Evolutionary conservation across 2,888 invertebrate genomes (phyloP).

Genomic region (Rugalucina vietnamica): DNA sequence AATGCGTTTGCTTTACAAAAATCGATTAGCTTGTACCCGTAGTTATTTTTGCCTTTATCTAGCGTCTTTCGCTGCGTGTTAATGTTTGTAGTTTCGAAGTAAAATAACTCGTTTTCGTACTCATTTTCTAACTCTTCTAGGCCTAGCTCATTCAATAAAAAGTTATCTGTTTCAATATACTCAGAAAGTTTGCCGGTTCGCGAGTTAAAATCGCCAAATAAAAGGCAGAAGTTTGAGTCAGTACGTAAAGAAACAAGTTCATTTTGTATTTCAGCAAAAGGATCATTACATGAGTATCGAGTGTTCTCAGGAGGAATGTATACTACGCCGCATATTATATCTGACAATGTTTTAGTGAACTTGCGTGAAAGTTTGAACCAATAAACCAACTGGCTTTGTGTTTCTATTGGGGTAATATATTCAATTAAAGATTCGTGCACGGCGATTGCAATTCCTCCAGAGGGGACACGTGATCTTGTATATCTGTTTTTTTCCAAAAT

Average conservation of each 20-base stretch:
- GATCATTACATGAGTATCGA: conserved; percentile 19
- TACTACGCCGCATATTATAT: conserved; percentile 23
- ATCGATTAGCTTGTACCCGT: neutral
- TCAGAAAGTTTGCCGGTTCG: conserved; percentile 3
- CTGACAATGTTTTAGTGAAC: neutral
- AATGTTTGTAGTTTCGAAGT: neutral
- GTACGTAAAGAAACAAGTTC: neutral
- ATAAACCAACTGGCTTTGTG: conserved; percentile 1
- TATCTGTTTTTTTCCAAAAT: neutral
- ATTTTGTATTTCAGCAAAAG: conserved; percentile 11
- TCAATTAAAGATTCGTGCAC: neutral
- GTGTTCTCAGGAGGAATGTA: conserved; percentile 22
- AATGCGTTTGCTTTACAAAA: neutral
- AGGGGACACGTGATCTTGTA: neutral
- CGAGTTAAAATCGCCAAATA: conserved; percentile 21
- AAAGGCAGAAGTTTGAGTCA: neutral
- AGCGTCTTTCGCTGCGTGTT: neutral
- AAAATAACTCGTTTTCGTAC: neutral
- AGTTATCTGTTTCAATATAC: neutral
- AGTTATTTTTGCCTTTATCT: neutral
- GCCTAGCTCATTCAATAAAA: neutral
- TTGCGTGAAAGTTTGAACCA: neutral
- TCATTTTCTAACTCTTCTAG: neutral
- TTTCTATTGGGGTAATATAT: too few relatives aligned
- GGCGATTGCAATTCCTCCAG: conserved; percentile 13